A percentile compares a stretch with the other conserved stretches of the same genome.
Conservation (phyloP, 1,140 invertebrate species). For the Drosophila pectinifera region DNA sequence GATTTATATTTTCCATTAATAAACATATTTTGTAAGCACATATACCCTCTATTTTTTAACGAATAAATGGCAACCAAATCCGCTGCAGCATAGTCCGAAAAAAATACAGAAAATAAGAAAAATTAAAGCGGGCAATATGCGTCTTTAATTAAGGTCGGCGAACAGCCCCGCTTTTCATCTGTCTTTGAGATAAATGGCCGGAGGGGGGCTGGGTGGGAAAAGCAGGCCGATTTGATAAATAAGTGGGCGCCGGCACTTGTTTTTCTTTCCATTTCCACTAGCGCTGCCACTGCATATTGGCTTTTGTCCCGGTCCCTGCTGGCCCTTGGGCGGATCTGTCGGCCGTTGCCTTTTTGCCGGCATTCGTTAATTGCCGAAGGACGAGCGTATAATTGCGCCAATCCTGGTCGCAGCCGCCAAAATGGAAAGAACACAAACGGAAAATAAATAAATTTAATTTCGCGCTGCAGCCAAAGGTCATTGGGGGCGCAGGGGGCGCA, state of each 20-base stretch:
- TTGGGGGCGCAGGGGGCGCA: slow-evolving; percentile 1
- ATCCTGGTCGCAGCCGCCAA: slow-evolving; percentile 44
- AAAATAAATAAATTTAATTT: slow-evolving; percentile 58
- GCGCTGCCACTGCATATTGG: slow-evolving; percentile 42
- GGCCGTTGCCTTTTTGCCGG: slow-evolving; percentile 37
- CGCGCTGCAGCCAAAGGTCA: slow-evolving; percentile 42
- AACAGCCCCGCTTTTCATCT: slow-evolving; percentile 37
- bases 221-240: slow-evolving; percentile 67
- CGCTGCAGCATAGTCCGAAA: neutral
- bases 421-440: slow-evolving; percentile 26
- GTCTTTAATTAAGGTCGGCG: slow-evolving; percentile 76
- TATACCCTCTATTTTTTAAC: neutral
- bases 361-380: slow-evolving; percentile 73
- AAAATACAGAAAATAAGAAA: slow-evolving; percentile 30
- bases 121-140: slow-evolving; percentile 63
- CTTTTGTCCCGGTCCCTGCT: slow-evolving; percentile 19
- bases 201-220: slow-evolving; percentile 24
- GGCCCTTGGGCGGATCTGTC: slow-evolving; percentile 11
- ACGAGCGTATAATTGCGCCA: slow-evolving; percentile 74
- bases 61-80: slow-evolving; percentile 4
- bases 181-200: slow-evolving; percentile 72
- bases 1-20: too few relatives aligned
- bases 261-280: slow-evolving; percentile 35
- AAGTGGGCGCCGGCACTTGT: slow-evolving; percentile 45
- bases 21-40: neutral